phyloP scores from a whole-genome alignment of 1,140 invertebrate genomes.

The Delia radicum region DNA sequence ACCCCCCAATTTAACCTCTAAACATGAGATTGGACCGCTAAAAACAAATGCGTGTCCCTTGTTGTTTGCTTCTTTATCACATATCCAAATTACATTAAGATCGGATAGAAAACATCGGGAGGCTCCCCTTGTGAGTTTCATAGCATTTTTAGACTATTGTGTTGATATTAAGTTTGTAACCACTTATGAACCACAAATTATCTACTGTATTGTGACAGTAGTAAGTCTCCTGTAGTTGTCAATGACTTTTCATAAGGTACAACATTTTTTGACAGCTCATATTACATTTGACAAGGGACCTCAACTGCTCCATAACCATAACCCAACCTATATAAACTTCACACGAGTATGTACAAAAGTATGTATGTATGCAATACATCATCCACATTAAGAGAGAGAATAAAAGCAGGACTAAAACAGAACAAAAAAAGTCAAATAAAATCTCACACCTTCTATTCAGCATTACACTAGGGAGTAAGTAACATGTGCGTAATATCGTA shows the following conservation, averaged over 20 bases:
- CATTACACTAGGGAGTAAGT: background rate
- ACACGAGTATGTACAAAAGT: background rate
- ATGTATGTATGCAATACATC: background rate
- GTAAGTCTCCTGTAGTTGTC: constrained; percentile 13
- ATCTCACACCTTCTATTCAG: background rate
- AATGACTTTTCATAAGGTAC: constrained; percentile 24
- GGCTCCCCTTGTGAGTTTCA: no score
- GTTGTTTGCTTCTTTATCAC: no score
- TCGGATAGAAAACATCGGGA: no score
- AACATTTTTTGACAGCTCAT: constrained; percentile 23
- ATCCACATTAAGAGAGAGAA: background rate
- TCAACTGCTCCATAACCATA: background rate
- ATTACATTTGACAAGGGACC: constrained; percentile 20
- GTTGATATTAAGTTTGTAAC: constrained; percentile 3
- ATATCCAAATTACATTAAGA: no score
- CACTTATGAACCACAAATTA: constrained; percentile 13
- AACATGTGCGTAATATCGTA: background rate
- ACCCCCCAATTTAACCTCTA: no score
- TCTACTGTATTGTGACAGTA: constrained; percentile 7
- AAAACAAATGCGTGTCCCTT: no score
- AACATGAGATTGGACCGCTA: no score
- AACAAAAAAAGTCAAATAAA: background rate
- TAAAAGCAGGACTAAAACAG: background rate
- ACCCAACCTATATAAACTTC: background rate
- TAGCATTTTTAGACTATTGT: background rate